These are phyloP conservation scores for Incurvaria masculella DNA, from an alignment of 2,888 invertebrate species.

Conservation along the genomic window DNA sequence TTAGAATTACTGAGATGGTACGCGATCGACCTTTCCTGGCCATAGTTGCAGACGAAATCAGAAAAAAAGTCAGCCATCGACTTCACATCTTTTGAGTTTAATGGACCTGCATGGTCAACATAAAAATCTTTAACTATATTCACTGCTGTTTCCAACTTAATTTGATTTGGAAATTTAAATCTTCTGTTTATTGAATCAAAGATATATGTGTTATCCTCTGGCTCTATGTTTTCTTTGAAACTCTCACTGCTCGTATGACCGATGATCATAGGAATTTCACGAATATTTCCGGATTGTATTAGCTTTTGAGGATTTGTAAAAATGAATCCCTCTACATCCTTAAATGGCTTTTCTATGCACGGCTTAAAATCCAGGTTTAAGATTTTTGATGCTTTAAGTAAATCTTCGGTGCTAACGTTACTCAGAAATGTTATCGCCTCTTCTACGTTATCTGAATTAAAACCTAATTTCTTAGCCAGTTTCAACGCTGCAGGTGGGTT, in stretches of 20 bases:
- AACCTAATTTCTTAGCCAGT: slow-evolving; percentile 33
- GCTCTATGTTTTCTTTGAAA: not conserved
- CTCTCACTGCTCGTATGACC: slow-evolving; percentile 35
- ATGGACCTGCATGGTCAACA: not conserved
- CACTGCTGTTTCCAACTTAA: not conserved
- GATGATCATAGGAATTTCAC: slow-evolving; percentile 35
- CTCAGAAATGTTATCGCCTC: slow-evolving; percentile 34
- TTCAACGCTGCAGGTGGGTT: slow-evolving; percentile 33
- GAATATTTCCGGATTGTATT: slow-evolving; percentile 32
- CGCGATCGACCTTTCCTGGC: not conserved
- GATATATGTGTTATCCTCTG: too few relatives aligned
- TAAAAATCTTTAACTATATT: not conserved
- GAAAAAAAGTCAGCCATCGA: not conserved
- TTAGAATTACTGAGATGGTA: not conserved
- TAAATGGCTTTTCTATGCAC: slow-evolving; percentile 40
- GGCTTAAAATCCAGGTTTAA: slow-evolving; percentile 31
- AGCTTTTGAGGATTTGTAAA: slow-evolving; percentile 34
- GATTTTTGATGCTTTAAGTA: slow-evolving; percentile 31
- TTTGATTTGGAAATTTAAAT: not conserved
- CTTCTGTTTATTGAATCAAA: not conserved
- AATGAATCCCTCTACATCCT: slow-evolving; percentile 37
- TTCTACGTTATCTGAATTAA: slow-evolving; percentile 29
- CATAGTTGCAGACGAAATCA: not conserved
- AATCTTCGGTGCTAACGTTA: slow-evolving; percentile 27
- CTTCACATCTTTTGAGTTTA: not conserved